Base-by-base conservation (phyloP, 1,140 invertebrate species). In the Bombus sibiricus region DNA sequence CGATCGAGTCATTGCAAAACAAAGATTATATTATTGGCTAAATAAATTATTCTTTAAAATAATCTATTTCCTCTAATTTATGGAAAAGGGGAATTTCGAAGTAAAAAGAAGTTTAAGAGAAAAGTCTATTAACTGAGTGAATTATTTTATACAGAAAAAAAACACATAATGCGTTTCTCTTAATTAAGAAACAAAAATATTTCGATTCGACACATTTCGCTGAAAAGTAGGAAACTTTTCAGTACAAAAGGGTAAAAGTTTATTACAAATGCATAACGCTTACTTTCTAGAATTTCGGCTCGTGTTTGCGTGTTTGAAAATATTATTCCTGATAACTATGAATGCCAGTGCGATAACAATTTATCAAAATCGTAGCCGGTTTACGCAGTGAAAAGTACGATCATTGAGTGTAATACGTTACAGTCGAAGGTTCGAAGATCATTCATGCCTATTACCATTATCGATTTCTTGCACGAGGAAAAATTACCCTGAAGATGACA, bases 401-500 rank as follows among this genome's bases (percentile, higher is more conserved):
- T 76, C 47, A 57, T 53, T 32, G 74, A 34, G 10, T 15, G 1
- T 39, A 32, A 28, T 32, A 43, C 62, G 32, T 5, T 10, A 28
- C 15, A n/a, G 4, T 12, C 3, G 64, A 43, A 32, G 41, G 5
- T 43, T 66, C 15, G 3, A 43, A 32, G 39, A 47, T 47, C 77
- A 6, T 43, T 5, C 39, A 12, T 47, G 12, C 34, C 13, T 9
- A 68, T 79, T 68, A 47, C 12, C 37, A 25, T 32, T 34, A 68
- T 79, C 77, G 77, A 68, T 43, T 47, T 12, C n/a, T 28, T 3
- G 13, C 32, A 2, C 12, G 39, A 68, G 47, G 62, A 79, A 43
- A 68, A 68, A 79, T 79, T 68, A 43, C 59, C 39, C 22, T 22
- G 57, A 64, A 78, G 59, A 78, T 66, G 41, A 71, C 66, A 39